These are phyloP conservation scores for Calephelis nemesis DNA, from an alignment of 1,140 invertebrate species.

Conservation along the genomic window DNA sequence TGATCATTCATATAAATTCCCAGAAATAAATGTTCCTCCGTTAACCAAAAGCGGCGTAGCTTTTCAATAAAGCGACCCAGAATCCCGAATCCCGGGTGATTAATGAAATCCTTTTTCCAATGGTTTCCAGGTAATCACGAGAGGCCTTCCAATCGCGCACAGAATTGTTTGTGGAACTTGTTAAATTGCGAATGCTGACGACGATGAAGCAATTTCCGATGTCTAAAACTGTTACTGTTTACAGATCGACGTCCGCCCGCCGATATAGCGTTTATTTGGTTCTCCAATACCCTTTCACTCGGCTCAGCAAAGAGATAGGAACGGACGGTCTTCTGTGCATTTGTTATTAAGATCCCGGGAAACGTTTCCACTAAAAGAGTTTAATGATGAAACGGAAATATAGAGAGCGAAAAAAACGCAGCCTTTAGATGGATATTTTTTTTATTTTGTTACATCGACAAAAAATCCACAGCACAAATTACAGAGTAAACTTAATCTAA, in stretches of 20 bases:
- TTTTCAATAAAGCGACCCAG: constrained; percentile 17
- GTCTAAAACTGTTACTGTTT: constrained; percentile 44
- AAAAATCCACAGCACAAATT: too few species aligned
- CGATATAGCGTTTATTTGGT: constrained; percentile 25
- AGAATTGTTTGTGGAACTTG: constrained; percentile 38
- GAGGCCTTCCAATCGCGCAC: constrained; percentile 34
- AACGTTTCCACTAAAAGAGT: constrained; percentile 10
- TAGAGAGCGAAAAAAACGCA: neutral
- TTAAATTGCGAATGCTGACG: constrained; percentile 37
- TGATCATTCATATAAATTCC: neutral
- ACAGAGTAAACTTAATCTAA: too few species aligned
- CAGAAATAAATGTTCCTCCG: neutral
- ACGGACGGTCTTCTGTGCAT: constrained; percentile 2
- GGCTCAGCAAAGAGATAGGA: constrained; percentile 18
- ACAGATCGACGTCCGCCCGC: constrained; percentile 25
- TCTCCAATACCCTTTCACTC: constrained; percentile 24
- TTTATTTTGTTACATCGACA: too few species aligned
- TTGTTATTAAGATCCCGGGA: constrained; percentile 14
- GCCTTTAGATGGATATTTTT: too few species aligned
- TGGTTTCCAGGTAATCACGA: constrained; percentile 39
- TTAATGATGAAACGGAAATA: neutral
- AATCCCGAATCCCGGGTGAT: constrained; percentile 12
- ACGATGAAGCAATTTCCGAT: constrained; percentile 41
- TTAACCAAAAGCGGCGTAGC: constrained; percentile 8
- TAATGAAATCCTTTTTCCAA: constrained; percentile 40